Percentiles rank a stretch among this genome's conserved stretches.
These are phyloP conservation scores for Choloepus hoffmanni DNA, from an alignment of 2,113 vertebrate genomes.

Conservation along the genomic window DNA sequence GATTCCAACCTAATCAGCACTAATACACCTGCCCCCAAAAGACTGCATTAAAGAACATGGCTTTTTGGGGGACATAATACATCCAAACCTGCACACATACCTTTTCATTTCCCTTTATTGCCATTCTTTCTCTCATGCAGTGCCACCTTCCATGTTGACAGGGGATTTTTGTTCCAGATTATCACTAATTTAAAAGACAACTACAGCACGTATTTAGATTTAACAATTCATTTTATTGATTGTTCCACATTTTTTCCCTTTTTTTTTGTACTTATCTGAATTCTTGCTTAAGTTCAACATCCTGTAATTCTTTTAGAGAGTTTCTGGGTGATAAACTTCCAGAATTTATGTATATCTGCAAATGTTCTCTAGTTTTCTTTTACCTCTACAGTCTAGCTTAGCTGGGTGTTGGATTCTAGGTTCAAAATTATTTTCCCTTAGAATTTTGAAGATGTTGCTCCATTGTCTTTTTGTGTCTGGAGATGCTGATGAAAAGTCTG, in stretches of 20 bases:
- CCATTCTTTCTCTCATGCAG: not conserved
- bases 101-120: not conserved
- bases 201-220: not conserved
- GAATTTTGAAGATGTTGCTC: not conserved
- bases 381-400: not conserved
- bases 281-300: not conserved
- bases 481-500: not conserved
- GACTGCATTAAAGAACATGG: too few species aligned
- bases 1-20: too few species aligned
- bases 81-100: too few species aligned
- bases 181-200: not conserved
- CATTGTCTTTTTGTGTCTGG: not conserved
- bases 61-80: too few species aligned
- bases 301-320: not conserved
- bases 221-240: not conserved
- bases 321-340: not conserved
- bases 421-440: not conserved
- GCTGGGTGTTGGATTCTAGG: not conserved
- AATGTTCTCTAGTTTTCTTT: not conserved
- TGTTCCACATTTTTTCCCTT: not conserved
- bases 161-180: not conserved
- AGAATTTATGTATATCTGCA: not conserved
- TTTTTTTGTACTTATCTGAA: not conserved
- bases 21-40: too few species aligned
- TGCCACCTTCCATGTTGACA: not conserved